Evolutionary conservation across 2,888 invertebrate species (phyloP).

Genomic region (Monoplex corrugatus): DNA sequence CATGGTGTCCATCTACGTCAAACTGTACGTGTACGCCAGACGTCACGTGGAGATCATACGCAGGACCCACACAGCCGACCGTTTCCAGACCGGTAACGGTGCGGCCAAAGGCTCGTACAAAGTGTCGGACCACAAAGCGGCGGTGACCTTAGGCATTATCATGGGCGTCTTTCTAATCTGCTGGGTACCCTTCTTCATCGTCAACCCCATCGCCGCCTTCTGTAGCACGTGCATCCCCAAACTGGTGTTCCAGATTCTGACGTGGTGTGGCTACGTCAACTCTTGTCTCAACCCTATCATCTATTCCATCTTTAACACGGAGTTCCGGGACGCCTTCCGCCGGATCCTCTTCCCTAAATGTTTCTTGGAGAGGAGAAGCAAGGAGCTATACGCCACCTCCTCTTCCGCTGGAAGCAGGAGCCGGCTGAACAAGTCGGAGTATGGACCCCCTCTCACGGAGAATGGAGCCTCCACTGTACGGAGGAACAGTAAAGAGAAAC

Average conservation of each 20-base stretch:
- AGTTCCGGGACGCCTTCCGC: constrained; percentile 96
- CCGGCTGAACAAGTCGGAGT: constrained; percentile 62
- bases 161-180: constrained; percentile 98
- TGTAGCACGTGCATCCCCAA: constrained; percentile 98
- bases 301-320: constrained; percentile 99
- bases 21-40: constrained; percentile 97
- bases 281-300: constrained; percentile 98
- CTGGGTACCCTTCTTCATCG: constrained; percentile 99
- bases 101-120: constrained; percentile 83
- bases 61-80: constrained; percentile 64
- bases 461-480: constrained; percentile 58
- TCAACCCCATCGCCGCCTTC: constrained; percentile 97
- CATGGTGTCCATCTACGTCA: constrained; percentile 96
- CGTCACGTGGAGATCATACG: constrained; percentile 98
- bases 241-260: constrained; percentile 90
- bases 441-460: constrained; percentile 60
- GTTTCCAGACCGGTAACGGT: constrained; percentile 55
- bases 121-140: constrained; percentile 98
- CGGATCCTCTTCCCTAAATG: constrained; percentile 85
- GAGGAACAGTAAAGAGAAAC: constrained; percentile 56
- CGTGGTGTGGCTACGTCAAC: constrained; percentile 99
- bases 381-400: neutral
- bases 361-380: constrained; percentile 27
- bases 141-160: constrained; percentile 98
- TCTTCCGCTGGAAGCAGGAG: neutral